Percentiles rank a stretch among this genome's conserved stretches.
Conservation (phyloP, 2,888 invertebrate species). For the Troides oblongomaculatus region DNA sequence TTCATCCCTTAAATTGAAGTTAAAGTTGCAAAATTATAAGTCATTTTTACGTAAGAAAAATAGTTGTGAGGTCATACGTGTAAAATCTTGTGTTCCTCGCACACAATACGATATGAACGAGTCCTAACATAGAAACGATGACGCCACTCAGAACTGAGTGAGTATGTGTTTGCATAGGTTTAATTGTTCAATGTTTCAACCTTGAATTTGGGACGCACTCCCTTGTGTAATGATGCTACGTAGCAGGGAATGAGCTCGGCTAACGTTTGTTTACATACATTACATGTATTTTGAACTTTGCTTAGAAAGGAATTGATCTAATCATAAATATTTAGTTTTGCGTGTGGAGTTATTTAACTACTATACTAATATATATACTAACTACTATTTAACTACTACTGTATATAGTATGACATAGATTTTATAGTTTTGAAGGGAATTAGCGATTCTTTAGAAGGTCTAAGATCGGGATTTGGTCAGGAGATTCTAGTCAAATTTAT, state of each 20-base stretch:
- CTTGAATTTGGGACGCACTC: constrained; percentile 26
- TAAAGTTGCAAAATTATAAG: background rate
- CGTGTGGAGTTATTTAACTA: no score
- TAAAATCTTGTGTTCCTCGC: background rate
- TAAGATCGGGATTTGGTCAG: no score
- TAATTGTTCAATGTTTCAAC: constrained; percentile 35
- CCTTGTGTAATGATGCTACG: constrained; percentile 12
- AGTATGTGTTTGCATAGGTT: constrained; percentile 43
- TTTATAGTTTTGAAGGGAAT: no score
- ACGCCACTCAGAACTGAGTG: constrained; percentile 16
- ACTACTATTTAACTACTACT: no score
- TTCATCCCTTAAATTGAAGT: background rate
- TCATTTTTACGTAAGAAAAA: background rate
- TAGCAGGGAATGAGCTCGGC: background rate
- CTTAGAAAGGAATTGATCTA: background rate
- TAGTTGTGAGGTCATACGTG: background rate
- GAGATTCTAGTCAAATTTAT: no score
- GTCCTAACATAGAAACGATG: background rate
- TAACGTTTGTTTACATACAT: background rate
- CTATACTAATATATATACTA: no score
- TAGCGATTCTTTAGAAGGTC: no score
- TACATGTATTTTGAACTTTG: background rate
- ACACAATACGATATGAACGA: no score
- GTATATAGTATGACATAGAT: no score
- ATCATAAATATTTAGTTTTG: no score